These are phyloP conservation scores for Protophormia terraenovae DNA, from an alignment of 2,888 invertebrate species.

Conservation along the genomic window DNA sequence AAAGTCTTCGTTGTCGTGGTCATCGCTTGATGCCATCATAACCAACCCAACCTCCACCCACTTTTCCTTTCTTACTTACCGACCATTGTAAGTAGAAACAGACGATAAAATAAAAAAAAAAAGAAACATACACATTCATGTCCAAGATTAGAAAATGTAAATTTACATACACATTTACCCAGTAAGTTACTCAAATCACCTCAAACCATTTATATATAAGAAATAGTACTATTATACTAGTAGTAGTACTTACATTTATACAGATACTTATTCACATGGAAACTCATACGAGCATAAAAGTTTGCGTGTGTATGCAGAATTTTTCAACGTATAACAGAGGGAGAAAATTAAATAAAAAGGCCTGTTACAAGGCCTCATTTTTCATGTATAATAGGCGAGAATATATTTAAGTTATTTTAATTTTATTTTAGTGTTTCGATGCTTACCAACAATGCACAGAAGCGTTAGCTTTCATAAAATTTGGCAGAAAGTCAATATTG, in stretches of 20 bases:
- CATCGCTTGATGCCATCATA: constrained; percentile 57
- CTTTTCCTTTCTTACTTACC: constrained; percentile 8
- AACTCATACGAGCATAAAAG: background rate
- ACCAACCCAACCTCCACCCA: constrained; percentile 26
- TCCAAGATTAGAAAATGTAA: constrained; percentile 57
- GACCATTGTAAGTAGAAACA: constrained; percentile 19
- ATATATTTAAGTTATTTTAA: too few species aligned
- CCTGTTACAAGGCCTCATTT: too few species aligned
- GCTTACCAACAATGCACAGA: too few species aligned
- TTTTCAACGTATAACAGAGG: too few species aligned
- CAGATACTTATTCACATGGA: too few species aligned
- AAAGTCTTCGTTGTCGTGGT: constrained; percentile 59
- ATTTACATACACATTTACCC: constrained; percentile 60
- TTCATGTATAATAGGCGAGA: too few species aligned
- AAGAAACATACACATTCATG: constrained; percentile 6
- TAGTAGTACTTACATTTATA: background rate
- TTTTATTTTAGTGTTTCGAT: too few species aligned
- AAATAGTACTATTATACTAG: background rate
- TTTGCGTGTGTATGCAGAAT: background rate
- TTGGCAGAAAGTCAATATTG: too few species aligned
- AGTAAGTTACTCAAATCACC: constrained; percentile 55
- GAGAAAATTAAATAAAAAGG: too few species aligned
- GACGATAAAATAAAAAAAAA: background rate
- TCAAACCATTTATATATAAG: constrained; percentile 37
- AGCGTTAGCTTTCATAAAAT: too few species aligned